Percentiles rank a stretch among this genome's conserved stretches.
Evolutionary conservation across 2,113 vertebrate genomes (phyloP).

Genomic region (Marmota monax): DNA sequence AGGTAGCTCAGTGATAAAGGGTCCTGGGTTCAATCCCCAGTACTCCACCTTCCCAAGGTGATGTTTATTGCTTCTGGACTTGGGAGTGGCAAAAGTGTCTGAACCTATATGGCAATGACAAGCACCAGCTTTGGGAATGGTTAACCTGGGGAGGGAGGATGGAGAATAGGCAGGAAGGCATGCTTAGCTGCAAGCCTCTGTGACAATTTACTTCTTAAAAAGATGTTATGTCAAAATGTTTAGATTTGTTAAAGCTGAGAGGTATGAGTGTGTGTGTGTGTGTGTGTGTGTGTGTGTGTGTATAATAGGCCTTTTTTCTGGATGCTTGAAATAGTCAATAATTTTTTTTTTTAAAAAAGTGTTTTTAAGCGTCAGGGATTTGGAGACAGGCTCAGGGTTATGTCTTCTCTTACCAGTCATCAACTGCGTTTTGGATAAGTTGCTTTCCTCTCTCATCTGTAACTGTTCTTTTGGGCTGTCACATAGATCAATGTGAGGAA

Average conservation of each 20-base stretch:
- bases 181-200: rapidly evolving
- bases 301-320: neutral
- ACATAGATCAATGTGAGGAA: neutral
- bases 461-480: neutral
- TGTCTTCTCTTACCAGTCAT: neutral
- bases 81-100: neutral
- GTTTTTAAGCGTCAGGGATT: neutral
- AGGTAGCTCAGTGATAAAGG: neutral
- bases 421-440: neutral
- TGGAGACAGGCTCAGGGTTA: neutral
- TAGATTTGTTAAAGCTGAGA: conserved; percentile 9
- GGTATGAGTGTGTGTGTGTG: neutral
- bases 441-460: neutral
- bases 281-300: too few species aligned
- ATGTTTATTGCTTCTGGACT: neutral
- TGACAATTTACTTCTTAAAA: neutral
- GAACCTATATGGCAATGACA: neutral
- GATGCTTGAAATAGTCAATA: conserved; percentile 39
- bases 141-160: neutral
- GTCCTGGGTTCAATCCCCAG: neutral
- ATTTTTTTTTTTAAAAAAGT: neutral
- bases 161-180: neutral
- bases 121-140: neutral
- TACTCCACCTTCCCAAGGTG: too few species aligned
- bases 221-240: conserved; percentile 39